Evolutionary conservation across 53 echinoderm and acorn worm species (phyloP), one percentile per base, ranked within the genome.

Genomic region (Echinarachnius parma): DNA sequence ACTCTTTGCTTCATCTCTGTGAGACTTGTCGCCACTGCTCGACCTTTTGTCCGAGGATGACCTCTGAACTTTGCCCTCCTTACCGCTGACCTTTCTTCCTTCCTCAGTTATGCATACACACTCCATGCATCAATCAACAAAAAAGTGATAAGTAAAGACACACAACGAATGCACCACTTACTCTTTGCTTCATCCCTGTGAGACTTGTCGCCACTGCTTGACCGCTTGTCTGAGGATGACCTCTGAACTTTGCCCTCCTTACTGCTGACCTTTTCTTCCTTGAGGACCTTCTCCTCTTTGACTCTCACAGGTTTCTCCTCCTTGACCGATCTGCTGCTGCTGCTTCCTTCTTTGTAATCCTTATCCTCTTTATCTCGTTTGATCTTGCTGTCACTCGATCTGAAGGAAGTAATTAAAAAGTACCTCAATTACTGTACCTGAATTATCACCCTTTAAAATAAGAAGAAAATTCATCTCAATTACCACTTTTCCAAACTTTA

Each of bases 201-300:
- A 1, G 48, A 5, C 67, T 81, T 76, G 53, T 86, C 86, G 13
- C 77, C 68, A 53, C 74, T 56, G 45, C 70, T 49, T 28, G 36
- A 59, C 34, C 39, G 77, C 70, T 77, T 69, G 67, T 48, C 66
- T 29, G 34, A 58, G 23, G 77, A 61, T 31, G 77, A 76, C 61
- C 61, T 76, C 34, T 61, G 47, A 61, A 60, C 77, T 61, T 76
- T 76, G 50, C 4, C 77, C 48, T 76, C 77, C 50, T 75, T 75
- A 60, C 44, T 70, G 70, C 52, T 55, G 27, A 31, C 86, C 62
- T 71, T 87, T 1, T 77, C 82, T 31, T 63, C 53, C 62, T 82
- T 82, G 74, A 71, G 15, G 11, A 62, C 28, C 46, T 82, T 87
- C 5, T 75, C 82, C 22, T 70, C 79, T 59, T 87, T 91, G 64